phyloP scores from a whole-genome alignment of 2,113 vertebrate species.

The Blennius ocellaris region DNA sequence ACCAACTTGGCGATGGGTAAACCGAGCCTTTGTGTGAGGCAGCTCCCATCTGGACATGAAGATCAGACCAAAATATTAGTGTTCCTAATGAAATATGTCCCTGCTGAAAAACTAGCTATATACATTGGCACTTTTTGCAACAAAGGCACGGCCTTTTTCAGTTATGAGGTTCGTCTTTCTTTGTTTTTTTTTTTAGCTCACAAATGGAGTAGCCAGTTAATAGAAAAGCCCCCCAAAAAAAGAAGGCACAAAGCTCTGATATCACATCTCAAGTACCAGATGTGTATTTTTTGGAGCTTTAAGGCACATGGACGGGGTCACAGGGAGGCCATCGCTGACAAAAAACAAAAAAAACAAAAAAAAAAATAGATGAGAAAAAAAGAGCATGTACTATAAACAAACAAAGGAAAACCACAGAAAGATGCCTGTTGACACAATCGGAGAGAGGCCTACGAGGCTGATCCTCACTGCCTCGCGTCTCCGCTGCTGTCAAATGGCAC shows the following conservation, averaged over 20 bases:
- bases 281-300: slow-evolving; percentile 41
- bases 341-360: slow-evolving; percentile 28
- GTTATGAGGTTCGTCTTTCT: slow-evolving; percentile 25
- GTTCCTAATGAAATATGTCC: slow-evolving; percentile 54
- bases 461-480: slow-evolving; percentile 51
- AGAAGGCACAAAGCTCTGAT: slow-evolving; percentile 7
- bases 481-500: slow-evolving; percentile 71
- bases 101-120: slow-evolving; percentile 61
- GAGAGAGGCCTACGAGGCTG: slow-evolving; percentile 58
- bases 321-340: slow-evolving; percentile 39
- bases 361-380: slow-evolving; percentile 66
- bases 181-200: slow-evolving; percentile 1
- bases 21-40: slow-evolving; percentile 54
- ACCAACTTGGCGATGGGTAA: slow-evolving; percentile 26
- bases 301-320: slow-evolving; percentile 26
- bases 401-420: slow-evolving; percentile 58
- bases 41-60: slow-evolving; percentile 41
- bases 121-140: slow-evolving; percentile 57
- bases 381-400: slow-evolving; percentile 50
- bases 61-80: slow-evolving; percentile 58
- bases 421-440: slow-evolving; percentile 64
- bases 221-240: slow-evolving; percentile 17
- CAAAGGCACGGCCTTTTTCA: slow-evolving; percentile 41
- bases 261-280: slow-evolving; percentile 17
- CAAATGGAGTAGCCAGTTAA: slow-evolving; percentile 24